Base-by-base conservation (phyloP, 2,888 invertebrate species). In the Drosophila nigricruria region DNA sequence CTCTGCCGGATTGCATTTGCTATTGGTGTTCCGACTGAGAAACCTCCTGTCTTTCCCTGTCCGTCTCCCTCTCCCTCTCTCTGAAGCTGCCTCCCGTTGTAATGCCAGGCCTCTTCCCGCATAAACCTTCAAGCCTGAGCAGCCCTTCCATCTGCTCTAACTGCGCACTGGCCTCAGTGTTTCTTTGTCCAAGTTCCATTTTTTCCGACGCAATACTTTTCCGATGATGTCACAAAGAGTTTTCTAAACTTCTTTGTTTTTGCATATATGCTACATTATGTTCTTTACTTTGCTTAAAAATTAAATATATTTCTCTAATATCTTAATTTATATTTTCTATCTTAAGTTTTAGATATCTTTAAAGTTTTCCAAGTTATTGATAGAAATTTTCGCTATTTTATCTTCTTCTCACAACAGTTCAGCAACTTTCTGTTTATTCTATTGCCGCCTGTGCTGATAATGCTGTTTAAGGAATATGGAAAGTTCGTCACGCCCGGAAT, bases 361-460 rank as follows among this genome's bases (percentile, higher is more conserved):
- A 0, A 18, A 49, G n/a, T 52, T 34, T 36, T 23, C 23, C 2
- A 4, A 16, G 5, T 52, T 25, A 36, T 52, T 36, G 34, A 27
- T n/a, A 10, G 2, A n/a, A 0, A 23, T 20, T 16, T 52, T 52
- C 16, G 8, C 16, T 12, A n/a, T 53, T 38, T n/a, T 12, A 18
- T 25, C n/a, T 30, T 12, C 34, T 25, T n/a, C 25, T 36, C n/a
- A 10, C 93, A 92, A 62, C 93, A 97, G 97, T 93, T 96, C 67
- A 97, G 96, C 94, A 97, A 97, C 93, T 93, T 96, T 57, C 91
- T 97, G 66, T 97, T 97, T 92, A 94, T 97, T 80, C 92, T 96
- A 63, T 93, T 96, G 62, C 97, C 97, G 43, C 97, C 97, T 23
- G 94, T 97, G 42, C 93, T 97, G 62, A 96, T 96, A 82, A 95